Evolutionary conservation across 2,888 invertebrate species (phyloP), one percentile per base, ranked within the genome.

Genomic region (Buathra laborator): DNA sequence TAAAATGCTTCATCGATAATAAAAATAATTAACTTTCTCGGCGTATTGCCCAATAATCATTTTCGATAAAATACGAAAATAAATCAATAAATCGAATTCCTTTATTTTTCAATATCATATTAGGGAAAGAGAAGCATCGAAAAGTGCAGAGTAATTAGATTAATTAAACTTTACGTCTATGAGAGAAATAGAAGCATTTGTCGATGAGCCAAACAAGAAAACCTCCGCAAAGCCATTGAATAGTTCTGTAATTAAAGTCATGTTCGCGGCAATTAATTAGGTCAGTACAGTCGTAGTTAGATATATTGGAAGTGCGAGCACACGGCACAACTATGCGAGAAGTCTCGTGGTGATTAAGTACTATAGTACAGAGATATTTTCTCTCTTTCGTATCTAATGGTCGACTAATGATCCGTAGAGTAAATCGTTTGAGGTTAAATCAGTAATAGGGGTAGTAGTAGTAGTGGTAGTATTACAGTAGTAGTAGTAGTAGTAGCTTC

Each of bases 231-330:
- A 51, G 16, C 72, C 72, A 81, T 84, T 72, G 76, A 84, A 81
- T 84, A 81, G 81, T 84, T 77, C 71, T 66, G 77, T 77, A 84
- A 84, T 84, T 84, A 84, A 77, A 77, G 76, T 77, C 66, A 67
- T 81, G 84, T 77, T 59, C 64, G 67, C 29, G 67, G 76, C 81
- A 84, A 84, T 84, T 81, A 84, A 84, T 84, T 84, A 84, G 84
- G 84, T 84, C 84, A 84, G 80, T 76, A 71, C 56, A 77, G 72
- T 43, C 72, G 76, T 68, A 74, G 59, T 66, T 48, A 44, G 51
- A 29, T 70, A 66, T n/a, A 66, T 66, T 66, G 64, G 29, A 68
- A 79, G 70, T 14, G 75, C 43, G 16, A 51, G 43, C n/a, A 51
- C 59, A 59, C 56, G 51, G 67, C 53, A 72, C 51, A 53, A 64